Percentiles rank a stretch among this genome's conserved stretches.
Evolutionary conservation across 2,113 vertebrate genomes (phyloP).

Genomic region (Lophius piscatorius): DNA sequence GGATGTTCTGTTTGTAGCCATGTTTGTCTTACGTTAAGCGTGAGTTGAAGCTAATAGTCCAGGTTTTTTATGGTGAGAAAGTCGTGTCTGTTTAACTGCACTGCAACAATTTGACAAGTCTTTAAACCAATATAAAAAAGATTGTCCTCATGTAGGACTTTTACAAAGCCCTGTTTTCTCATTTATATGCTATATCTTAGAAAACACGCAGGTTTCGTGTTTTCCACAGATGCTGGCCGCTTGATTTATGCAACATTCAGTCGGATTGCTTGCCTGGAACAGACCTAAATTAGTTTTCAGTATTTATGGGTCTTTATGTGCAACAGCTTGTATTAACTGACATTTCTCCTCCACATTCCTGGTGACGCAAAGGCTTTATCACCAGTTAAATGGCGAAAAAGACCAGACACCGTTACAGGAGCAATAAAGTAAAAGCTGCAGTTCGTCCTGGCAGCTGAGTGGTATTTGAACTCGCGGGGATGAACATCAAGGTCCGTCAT

Average conservation of each 20-base stretch:
- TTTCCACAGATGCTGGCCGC: neutral
- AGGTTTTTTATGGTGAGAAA: no score
- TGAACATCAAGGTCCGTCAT: slow-evolving; percentile 7
- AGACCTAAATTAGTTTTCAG: neutral
- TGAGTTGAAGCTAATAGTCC: no score
- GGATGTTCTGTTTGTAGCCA: no score
- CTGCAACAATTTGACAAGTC: no score
- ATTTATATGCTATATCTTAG: neutral
- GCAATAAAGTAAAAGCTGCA: slow-evolving; percentile 40
- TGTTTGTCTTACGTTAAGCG: no score
- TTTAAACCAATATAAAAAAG: no score
- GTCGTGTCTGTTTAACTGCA: no score
- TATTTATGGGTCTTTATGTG: slow-evolving; percentile 9
- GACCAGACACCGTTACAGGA: slow-evolving; percentile 8
- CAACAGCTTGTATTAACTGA: slow-evolving; percentile 10
- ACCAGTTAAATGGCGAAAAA: neutral
- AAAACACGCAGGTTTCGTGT: neutral
- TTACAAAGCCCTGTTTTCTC: neutral
- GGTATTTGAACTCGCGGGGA: slow-evolving; percentile 18
- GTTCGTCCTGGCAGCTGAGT: slow-evolving; percentile 17
- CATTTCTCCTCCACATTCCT: slow-evolving; percentile 3
- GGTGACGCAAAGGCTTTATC: slow-evolving; percentile 17
- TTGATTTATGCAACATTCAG: neutral
- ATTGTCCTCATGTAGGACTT: no score
- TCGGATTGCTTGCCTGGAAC: slow-evolving; percentile 7